Evolutionary conservation across 2,888 invertebrate genomes (phyloP), one percentile per base, ranked within the genome.

Genomic region (Hetaerina titia): DNA sequence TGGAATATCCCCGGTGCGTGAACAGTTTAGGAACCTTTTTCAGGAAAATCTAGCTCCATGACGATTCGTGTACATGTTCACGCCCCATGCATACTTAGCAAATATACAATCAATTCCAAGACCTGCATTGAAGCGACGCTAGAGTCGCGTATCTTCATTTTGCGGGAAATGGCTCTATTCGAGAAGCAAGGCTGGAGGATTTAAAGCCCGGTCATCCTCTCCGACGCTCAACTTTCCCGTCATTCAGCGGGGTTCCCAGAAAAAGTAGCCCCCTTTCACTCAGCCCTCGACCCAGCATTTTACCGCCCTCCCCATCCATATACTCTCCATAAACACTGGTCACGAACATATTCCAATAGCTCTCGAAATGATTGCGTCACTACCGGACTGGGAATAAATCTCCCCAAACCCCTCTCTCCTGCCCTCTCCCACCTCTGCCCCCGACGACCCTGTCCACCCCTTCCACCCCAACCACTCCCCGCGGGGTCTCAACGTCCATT

Each of bases 281-380:
- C 31, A 81, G 81, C 81, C 15, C 81, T 31, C 11, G 25, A 2
- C 7, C 31, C 81, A 81, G 15, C 81, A 31, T 81, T 81, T 45
- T 81, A 25, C 81, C 81, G 22, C 31, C 81, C 31, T 74, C 11
- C 31, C 81, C n/a, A 31, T n/a, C 81, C 81, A 31, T 31, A 31
- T 81, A 11, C 81, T 81, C 81, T 81, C 81, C 81, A 81, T 81
- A 81, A 81, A 69, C 74, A 92, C 69, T 25, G 64, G 31, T 90
- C 90, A 56, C 69, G 22, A 69, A 22, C 57, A 56, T 64, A 69
- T 92, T 92, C 92, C 64, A 57, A 74, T 92, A 13, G 56, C 56
- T 92, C 69, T 9, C 64, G 92, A 63, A 69, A 92, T 56, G 92
- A 69, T 92, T 92, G 89, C 89, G 58, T 89, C 89, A 89, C 89